A percentile compares a stretch with the other conserved stretches of the same genome.
Conservation (phyloP, 2,888 invertebrate species). For the Elegia similella region DNA sequence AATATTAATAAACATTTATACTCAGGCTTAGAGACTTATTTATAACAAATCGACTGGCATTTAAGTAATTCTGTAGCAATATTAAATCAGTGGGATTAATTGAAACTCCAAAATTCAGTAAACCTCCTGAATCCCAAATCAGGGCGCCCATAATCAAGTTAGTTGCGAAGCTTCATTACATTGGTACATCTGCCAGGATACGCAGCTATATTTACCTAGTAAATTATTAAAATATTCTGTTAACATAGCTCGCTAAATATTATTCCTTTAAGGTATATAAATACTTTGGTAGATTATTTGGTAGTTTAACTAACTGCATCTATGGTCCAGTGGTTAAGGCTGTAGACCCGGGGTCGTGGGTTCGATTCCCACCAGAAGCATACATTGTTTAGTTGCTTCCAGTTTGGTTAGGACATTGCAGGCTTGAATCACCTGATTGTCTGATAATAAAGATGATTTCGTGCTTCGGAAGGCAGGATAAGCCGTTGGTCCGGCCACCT, state of each 20-base stretch:
- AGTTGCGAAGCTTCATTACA: slow-evolving; percentile 22
- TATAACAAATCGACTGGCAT: background rate
- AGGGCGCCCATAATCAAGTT: slow-evolving; percentile 27
- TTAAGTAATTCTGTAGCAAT: slow-evolving; percentile 1
- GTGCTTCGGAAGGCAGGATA: too few relatives aligned
- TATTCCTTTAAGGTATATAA: background rate
- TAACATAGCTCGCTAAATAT: background rate
- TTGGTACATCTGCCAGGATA: slow-evolving; percentile 7
- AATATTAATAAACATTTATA: too few relatives aligned
- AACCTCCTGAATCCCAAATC: slow-evolving; percentile 33
- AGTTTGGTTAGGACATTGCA: too few relatives aligned
- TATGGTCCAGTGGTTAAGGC: too few relatives aligned
- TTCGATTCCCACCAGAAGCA: too few relatives aligned
- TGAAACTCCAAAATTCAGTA: slow-evolving; percentile 32
- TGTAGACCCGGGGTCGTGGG: too few relatives aligned
- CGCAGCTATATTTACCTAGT: slow-evolving; percentile 4
- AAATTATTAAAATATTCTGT: slow-evolving; percentile 11
- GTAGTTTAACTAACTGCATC: too few relatives aligned
- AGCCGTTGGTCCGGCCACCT: too few relatives aligned
- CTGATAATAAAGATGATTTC: too few relatives aligned
- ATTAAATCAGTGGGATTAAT: slow-evolving; percentile 27
- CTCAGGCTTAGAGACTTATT: background rate
- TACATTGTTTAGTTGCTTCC: too few relatives aligned
- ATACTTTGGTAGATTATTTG: background rate
- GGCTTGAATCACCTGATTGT: too few relatives aligned